Base-by-base conservation (phyloP, 2,797 vertebrate species). In the Labroides dimidiatus region DNA sequence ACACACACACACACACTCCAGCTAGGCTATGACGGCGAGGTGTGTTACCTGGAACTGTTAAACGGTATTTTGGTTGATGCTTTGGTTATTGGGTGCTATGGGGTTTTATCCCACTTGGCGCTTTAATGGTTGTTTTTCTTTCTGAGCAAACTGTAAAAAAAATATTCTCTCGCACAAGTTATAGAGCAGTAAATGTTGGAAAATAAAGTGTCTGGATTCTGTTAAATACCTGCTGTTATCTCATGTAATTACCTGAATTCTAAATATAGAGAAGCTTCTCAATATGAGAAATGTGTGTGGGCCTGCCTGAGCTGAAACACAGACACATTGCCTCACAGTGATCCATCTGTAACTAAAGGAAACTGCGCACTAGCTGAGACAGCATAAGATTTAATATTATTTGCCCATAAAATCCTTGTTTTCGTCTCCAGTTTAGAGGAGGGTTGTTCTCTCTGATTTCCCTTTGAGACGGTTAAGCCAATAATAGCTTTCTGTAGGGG, bases 51-150 rank as follows among this genome's bases (percentile, higher is more conserved):
- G 86, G 72, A 84, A 80, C 76, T 21, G 23, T 77, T 81, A 52
- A 75, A 56, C 64, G 69, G 54, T 83, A 82, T 87, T 87, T 87
- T 66, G 2, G 42, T 69, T 66, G 65, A 73, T 74, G 48, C 78
- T 66, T 54, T 66, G 36, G 64, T 90, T 86, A 86, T 80, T 82
- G 77, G 78, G 59, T 75, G 75, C 67, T 68, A 53, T 86, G 45
- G 65, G 54, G 27, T 78, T 86, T 86, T 75, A 84, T 79, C 66
- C 78, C 44, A 48, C 55, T 77, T 86, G 86, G 78, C 60, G 1
- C 42, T 64, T 57, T 67, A 64, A 64, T 67, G 56, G 64, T 51
- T 80, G 77, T 87, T 84, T 72, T 82, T 86, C 58, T 79, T 80
- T 75, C 17, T 10, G 61, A 64, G 27, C 56, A 9, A 72, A 50